phyloP scores from a whole-genome alignment of 2,113 vertebrate species.

The Manacus vitellinus region DNA sequence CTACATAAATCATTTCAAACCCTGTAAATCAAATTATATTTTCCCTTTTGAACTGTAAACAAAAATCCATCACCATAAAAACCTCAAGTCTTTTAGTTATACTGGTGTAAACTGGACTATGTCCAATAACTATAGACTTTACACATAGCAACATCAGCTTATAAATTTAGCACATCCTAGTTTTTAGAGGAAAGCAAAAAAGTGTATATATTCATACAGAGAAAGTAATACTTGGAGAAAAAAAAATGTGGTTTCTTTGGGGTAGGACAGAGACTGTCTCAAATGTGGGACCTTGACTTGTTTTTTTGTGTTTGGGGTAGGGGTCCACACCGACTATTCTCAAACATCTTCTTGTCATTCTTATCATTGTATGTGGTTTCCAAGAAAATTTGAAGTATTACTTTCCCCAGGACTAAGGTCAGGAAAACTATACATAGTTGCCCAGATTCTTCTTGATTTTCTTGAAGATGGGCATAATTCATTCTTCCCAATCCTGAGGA shows the following conservation, averaged over 20 bases:
- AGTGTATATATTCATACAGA: not conserved
- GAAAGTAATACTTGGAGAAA: not conserved
- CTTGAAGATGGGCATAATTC: not conserved
- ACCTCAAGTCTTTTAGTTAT: not conserved
- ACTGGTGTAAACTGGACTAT: not conserved
- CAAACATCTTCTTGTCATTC: not conserved
- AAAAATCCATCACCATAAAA: not conserved
- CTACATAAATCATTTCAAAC: conserved; percentile 13
- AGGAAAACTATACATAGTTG: not conserved
- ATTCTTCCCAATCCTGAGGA: not conserved
- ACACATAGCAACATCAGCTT: not conserved
- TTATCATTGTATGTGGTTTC: not conserved
- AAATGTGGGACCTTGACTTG: not conserved
- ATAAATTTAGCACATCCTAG: not conserved
- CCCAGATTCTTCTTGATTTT: not conserved
- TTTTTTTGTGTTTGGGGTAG: rapidly evolving
- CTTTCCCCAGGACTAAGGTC: not conserved
- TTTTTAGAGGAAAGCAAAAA: not conserved
- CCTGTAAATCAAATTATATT: not conserved
- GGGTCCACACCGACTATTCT: not conserved
- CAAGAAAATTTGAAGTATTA: not conserved
- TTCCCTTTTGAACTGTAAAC: conserved; percentile 30
- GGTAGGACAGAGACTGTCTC: rapidly evolving
- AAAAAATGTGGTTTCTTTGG: rapidly evolving
- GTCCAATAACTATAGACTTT: not conserved